Percentiles rank a stretch among this genome's conserved stretches.
Conservation (phyloP, 1,140 invertebrate genomes). For the Platyscapa corneri region DNA sequence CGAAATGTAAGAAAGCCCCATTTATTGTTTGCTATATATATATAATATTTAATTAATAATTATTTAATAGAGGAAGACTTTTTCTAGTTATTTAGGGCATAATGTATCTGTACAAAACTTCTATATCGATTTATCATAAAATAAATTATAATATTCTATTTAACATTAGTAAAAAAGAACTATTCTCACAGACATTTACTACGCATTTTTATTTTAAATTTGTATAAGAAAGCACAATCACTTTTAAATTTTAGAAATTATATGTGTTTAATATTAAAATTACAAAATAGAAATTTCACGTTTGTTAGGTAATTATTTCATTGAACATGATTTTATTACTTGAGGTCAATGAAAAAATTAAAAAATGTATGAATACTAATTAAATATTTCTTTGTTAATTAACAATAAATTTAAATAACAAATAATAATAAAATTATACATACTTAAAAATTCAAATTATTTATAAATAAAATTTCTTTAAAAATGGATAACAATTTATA, state of each 20-base stretch:
- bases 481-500: neutral
- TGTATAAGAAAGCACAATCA: constrained; percentile 14
- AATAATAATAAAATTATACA: neutral
- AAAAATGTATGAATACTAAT: neutral
- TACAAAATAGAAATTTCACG: too few relatives aligned
- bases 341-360: neutral
- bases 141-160: constrained; percentile 49
- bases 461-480: neutral
- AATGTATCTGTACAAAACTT: constrained; percentile 62
- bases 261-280: too few relatives aligned
- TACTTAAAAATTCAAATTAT: neutral
- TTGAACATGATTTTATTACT: constrained; percentile 16
- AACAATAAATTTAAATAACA: too few relatives aligned
- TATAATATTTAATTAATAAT: constrained; percentile 57
- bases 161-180: constrained; percentile 33
- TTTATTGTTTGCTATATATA: constrained; percentile 48
- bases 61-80: constrained; percentile 67
- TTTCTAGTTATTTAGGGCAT: constrained; percentile 64
- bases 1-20: constrained; percentile 61
- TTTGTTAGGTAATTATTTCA: neutral
- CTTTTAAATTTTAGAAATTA: neutral
- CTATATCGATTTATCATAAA: constrained; percentile 54
- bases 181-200: constrained; percentile 33
- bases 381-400: constrained; percentile 15
- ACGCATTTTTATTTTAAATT: neutral